Conservation (phyloP, 2,888 invertebrate species). For the Odontomyia ornata region DNA sequence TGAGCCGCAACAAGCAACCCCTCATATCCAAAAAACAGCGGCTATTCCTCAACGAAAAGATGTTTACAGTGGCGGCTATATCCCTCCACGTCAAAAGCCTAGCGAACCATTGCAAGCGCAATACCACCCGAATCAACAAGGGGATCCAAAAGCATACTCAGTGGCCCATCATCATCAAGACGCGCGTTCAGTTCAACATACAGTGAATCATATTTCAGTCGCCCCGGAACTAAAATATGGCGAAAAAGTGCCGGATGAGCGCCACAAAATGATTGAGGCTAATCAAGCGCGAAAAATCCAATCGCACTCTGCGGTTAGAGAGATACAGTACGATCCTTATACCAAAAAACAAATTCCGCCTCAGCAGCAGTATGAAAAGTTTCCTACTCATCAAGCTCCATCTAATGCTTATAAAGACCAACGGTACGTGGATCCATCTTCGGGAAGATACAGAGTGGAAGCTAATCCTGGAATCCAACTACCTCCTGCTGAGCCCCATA, state of each 20-base stretch:
- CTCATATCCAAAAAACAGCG: neutral
- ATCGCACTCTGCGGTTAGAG: neutral
- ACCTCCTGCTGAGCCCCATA: slow-evolving; percentile 11
- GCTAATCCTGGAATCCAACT: slow-evolving; percentile 36
- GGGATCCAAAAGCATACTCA: neutral
- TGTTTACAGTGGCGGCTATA: neutral
- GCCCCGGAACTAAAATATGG: neutral
- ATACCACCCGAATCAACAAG: neutral
- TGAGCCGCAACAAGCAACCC: neutral
- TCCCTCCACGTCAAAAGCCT: neutral
- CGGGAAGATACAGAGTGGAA: slow-evolving; percentile 1
- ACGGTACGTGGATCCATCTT: neutral
- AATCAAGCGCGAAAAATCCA: slow-evolving; percentile 9
- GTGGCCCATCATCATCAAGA: neutral
- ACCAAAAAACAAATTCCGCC: neutral
- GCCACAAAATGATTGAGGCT: slow-evolving; percentile 21
- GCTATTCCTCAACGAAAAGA: neutral
- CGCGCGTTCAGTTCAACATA: neutral
- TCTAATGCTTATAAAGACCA: neutral
- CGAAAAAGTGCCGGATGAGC: neutral
- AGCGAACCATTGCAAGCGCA: neutral
- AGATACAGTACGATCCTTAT: neutral
- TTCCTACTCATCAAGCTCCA: neutral
- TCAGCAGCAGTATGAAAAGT: neutral
- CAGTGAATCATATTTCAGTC: neutral